These are phyloP conservation scores for Cottoperca gobio DNA, from an alignment of 2,797 vertebrate genomes.

Conservation along the genomic window DNA sequence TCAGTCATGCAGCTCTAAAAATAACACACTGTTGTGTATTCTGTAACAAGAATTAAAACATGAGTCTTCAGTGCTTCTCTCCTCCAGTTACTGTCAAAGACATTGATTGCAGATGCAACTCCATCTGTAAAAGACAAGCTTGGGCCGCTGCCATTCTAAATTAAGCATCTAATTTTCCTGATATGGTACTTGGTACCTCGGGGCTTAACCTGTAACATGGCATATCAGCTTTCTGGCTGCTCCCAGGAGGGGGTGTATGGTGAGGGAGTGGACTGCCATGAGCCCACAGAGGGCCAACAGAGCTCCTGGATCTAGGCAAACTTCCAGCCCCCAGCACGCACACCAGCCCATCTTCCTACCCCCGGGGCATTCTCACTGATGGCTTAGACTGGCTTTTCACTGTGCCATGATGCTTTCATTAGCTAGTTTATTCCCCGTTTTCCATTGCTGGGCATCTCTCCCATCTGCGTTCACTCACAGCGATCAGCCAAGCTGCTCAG, in stretches of 20 bases:
- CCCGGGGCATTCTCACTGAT: constrained; percentile 80
- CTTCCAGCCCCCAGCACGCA: constrained; percentile 84
- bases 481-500: constrained; percentile 65
- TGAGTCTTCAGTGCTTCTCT: background rate
- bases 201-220: constrained; percentile 63
- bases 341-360: constrained; percentile 87
- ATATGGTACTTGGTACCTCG: constrained; percentile 43
- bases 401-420: constrained; percentile 87
- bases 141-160: constrained; percentile 49
- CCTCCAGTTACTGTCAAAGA: constrained; percentile 26
- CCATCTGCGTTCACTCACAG: constrained; percentile 82
- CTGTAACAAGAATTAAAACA: constrained; percentile 17
- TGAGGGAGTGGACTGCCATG: constrained; percentile 60
- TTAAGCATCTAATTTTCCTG: constrained; percentile 56
- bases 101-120: constrained; percentile 36
- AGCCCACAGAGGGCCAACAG: constrained; percentile 65
- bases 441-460: constrained; percentile 83
- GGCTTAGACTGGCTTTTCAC: constrained; percentile 79
- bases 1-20: background rate
- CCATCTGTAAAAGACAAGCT: constrained; percentile 34
- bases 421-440: constrained; percentile 83
- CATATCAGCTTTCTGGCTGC: constrained; percentile 59
- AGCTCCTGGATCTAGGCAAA: constrained; percentile 76
- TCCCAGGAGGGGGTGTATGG: constrained; percentile 54
- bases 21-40: background rate